A percentile compares a stretch with the other conserved stretches of the same genome.
phyloP scores from a whole-genome alignment of 2,797 vertebrate species.

The Lutjanus argentimaculatus region DNA sequence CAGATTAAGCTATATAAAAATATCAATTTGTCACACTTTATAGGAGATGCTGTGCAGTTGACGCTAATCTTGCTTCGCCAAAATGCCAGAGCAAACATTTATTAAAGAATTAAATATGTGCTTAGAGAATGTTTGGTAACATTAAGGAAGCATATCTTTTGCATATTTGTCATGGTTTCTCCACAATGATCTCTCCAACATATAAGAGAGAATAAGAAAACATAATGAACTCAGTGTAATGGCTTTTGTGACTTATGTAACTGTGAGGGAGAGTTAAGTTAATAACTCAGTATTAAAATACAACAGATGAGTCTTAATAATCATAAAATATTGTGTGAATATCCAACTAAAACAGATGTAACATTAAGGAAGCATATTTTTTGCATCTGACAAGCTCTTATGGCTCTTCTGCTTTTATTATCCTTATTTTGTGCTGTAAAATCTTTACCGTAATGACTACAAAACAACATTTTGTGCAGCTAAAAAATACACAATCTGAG shows the following conservation, averaged over 20 bases:
- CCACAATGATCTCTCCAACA: slow-evolving; percentile 31
- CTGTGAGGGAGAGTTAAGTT: slow-evolving; percentile 40
- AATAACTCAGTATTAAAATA: slow-evolving; percentile 57
- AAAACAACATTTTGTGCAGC: too few species aligned
- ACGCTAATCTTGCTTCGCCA: slow-evolving; percentile 79
- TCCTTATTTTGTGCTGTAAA: too few species aligned
- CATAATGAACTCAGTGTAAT: slow-evolving; percentile 46
- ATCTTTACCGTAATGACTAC: too few species aligned
- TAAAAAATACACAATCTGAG: too few species aligned
- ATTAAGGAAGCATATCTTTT: slow-evolving; percentile 63
- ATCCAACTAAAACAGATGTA: slow-evolving; percentile 45
- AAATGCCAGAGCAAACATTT: slow-evolving; percentile 80
- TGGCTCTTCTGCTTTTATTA: too few species aligned
- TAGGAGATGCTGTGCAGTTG: slow-evolving; percentile 73
- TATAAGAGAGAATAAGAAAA: slow-evolving; percentile 29
- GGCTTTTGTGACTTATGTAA: slow-evolving; percentile 21
- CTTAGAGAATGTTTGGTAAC: slow-evolving; percentile 74
- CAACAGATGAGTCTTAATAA: slow-evolving; percentile 50
- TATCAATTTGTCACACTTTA: slow-evolving; percentile 87
- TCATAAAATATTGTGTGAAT: slow-evolving; percentile 54
- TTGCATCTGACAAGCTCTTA: too few species aligned
- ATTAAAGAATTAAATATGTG: slow-evolving; percentile 81
- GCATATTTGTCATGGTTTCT: slow-evolving; percentile 65
- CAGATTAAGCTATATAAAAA: slow-evolving; percentile 86
- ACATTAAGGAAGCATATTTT: slow-evolving; percentile 14